Conservation (phyloP, 2,797 vertebrate genomes). For the Mormyrops boulengeri region DNA sequence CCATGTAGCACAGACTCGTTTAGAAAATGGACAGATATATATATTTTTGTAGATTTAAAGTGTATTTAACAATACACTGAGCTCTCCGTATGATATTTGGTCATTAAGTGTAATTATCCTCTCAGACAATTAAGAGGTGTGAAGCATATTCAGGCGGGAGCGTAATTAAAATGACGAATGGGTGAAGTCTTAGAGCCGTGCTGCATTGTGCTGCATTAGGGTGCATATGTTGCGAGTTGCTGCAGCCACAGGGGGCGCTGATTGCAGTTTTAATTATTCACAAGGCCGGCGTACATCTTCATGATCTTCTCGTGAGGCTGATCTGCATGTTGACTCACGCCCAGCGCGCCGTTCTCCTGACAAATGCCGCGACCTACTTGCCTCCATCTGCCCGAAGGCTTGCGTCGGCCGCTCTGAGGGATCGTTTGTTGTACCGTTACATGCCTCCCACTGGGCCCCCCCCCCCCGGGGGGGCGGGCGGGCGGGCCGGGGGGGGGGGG, state of each 20-base stretch:
- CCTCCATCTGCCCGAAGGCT: neutral
- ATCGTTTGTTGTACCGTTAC: neutral
- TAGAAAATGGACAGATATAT: neutral
- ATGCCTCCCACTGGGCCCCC: neutral
- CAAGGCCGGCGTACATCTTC: neutral
- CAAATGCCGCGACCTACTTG: neutral
- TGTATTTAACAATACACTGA: neutral
- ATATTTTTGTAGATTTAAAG: neutral
- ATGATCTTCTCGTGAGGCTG: neutral
- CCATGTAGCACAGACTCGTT: neutral
- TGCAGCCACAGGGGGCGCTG: neutral
- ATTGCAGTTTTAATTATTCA: constrained; percentile 11
- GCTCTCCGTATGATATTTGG: neutral
- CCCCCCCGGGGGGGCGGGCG: too few species aligned
- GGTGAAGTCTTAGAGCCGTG: constrained; percentile 3
- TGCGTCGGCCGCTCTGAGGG: neutral
- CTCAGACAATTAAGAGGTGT: neutral
- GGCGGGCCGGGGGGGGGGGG: too few species aligned
- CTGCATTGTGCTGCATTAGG: neutral
- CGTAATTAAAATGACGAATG: constrained; percentile 15
- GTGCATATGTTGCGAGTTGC: neutral
- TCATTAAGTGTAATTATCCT: neutral
- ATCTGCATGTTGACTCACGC: neutral
- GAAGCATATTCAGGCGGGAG: neutral
- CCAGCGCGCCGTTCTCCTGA: neutral